Evolutionary conservation across 2,797 vertebrate genomes (phyloP).

Genomic region (Odontamblyopus rebecca): DNA sequence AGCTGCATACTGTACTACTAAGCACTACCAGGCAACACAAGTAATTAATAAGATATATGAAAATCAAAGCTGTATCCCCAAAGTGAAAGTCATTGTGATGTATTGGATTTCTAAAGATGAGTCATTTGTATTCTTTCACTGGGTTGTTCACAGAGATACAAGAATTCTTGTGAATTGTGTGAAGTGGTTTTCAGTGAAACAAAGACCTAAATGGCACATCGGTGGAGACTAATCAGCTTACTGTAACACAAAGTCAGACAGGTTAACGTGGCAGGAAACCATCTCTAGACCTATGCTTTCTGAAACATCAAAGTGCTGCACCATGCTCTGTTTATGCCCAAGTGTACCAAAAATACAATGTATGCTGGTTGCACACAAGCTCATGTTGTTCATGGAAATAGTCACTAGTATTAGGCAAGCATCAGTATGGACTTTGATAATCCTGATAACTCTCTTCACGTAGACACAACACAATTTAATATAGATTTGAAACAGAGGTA

Average conservation of each 20-base stretch:
- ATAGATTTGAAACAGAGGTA: not conserved
- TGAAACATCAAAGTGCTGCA: constrained; percentile 17
- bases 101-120: constrained; percentile 27
- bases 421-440: not conserved
- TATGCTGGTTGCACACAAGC: constrained; percentile 30
- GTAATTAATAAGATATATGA: not conserved
- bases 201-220: constrained; percentile 57
- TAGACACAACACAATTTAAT: not conserved
- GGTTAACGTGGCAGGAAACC: constrained; percentile 61
- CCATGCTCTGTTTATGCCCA: constrained; percentile 6
- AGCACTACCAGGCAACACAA: constrained; percentile 8
- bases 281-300: constrained; percentile 22
- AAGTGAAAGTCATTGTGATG: constrained; percentile 5
- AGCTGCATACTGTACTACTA: constrained; percentile 20
- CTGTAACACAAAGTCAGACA: constrained; percentile 58
- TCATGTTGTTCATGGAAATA: constrained; percentile 59
- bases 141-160: constrained; percentile 14
- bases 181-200: constrained; percentile 45
- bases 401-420: constrained; percentile 9
- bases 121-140: constrained; percentile 22
- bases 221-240: constrained; percentile 61
- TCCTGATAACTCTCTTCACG: not conserved
- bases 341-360: constrained; percentile 1
- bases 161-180: constrained; percentile 24
- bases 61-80: not conserved